Evolutionary conservation across 92 coral and sea anemone species (phyloP).

Genomic region (Phenganax marumi): DNA sequence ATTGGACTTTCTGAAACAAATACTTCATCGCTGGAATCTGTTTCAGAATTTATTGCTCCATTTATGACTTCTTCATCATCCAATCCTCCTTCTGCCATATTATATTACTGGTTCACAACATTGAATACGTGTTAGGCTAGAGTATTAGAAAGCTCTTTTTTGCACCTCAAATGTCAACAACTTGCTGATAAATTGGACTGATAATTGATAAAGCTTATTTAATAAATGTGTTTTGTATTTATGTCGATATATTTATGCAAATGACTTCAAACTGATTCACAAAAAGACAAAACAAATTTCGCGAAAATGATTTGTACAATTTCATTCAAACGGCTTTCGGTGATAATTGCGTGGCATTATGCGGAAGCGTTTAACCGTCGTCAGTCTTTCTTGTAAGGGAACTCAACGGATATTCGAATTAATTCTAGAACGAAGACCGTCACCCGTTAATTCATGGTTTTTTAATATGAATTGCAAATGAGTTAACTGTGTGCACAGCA

Average conservation of each 20-base stretch:
- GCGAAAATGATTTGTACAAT: neutral
- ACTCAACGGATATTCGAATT: neutral
- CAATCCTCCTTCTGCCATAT: neutral
- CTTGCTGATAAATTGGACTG: neutral
- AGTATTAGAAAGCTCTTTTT: neutral
- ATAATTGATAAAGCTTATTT: neutral
- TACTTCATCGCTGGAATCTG: neutral
- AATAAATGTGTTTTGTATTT: neutral
- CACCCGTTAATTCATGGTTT: neutral
- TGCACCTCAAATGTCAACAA: neutral
- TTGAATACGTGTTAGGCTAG: neutral
- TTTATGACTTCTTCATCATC: neutral
- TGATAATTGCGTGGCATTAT: neutral
- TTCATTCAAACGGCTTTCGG: neutral
- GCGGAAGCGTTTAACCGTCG: neutral
- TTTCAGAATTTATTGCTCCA: neutral
- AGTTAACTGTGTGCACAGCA: slow-evolving; percentile 9
- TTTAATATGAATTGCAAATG: neutral
- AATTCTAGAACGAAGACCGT: neutral
- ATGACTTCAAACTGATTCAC: neutral
- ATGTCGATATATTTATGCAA: neutral
- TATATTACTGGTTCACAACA: neutral
- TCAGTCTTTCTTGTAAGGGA: neutral
- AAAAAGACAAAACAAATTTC: neutral
- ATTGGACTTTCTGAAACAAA: neutral